Conservation (phyloP, 2,113 vertebrate genomes). For the Dipodomys merriami region DNA sequence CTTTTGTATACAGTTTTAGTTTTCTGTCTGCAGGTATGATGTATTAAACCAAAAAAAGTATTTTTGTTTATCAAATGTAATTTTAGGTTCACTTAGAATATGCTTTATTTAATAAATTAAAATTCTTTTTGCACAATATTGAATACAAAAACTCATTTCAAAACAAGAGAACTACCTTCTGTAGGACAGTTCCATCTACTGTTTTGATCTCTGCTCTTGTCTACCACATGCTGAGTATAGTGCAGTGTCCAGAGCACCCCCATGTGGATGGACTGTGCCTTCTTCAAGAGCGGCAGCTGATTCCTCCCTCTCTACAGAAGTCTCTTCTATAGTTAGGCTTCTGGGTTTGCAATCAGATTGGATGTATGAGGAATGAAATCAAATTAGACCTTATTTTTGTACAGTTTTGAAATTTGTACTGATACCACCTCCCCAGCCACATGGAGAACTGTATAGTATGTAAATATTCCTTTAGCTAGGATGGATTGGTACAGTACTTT, state of each 20-base stretch:
- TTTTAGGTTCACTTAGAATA: slow-evolving; percentile 91
- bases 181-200: slow-evolving; percentile 85
- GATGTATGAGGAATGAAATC: slow-evolving; percentile 89
- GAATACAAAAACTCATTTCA: slow-evolving; percentile 82
- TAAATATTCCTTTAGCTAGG: slow-evolving; percentile 89
- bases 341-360: slow-evolving; percentile 88
- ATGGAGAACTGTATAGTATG: slow-evolving; percentile 87
- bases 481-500: slow-evolving; percentile 92
- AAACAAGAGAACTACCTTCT: slow-evolving; percentile 85
- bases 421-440: slow-evolving; percentile 86
- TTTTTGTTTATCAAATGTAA: slow-evolving; percentile 89
- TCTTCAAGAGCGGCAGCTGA: slow-evolving; percentile 86
- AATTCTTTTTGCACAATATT: slow-evolving; percentile 89
- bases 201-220: slow-evolving; percentile 86
- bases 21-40: slow-evolving; percentile 87
- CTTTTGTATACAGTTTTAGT: slow-evolving; percentile 84
- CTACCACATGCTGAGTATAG: slow-evolving; percentile 78
- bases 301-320: slow-evolving; percentile 86
- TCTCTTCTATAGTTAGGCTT: slow-evolving; percentile 81
- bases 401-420: slow-evolving; percentile 93
- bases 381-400: slow-evolving; percentile 93
- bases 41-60: slow-evolving; percentile 91
- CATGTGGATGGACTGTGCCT: slow-evolving; percentile 84
- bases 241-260: slow-evolving; percentile 85
- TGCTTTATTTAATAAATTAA: slow-evolving; percentile 94